Percentiles rank a stretch among this genome's conserved stretches.
Conservation (phyloP, 92 coral and sea anemone species). For the Porites evermanni region DNA sequence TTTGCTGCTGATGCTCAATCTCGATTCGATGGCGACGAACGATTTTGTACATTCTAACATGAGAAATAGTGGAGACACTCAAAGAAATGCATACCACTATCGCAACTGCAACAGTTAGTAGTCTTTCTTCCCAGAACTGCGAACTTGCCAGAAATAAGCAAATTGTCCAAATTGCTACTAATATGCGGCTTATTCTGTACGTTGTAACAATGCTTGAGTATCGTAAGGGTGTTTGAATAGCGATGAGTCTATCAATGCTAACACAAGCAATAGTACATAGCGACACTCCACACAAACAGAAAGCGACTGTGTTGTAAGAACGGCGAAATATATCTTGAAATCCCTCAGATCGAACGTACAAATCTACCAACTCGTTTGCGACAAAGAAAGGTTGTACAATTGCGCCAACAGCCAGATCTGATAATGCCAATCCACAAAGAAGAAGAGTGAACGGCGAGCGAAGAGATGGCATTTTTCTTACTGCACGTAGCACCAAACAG, state of each 20-base stretch:
- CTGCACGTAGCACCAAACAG: slow-evolving; percentile 1
- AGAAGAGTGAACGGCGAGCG: slow-evolving; percentile 15
- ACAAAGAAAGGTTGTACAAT: slow-evolving; percentile 21
- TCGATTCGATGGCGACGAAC: slow-evolving; percentile 14
- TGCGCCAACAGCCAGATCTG: slow-evolving; percentile 23
- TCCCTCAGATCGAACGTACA: neutral
- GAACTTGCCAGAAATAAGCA: slow-evolving; percentile 9
- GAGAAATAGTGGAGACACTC: slow-evolving; percentile 1
- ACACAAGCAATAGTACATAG: slow-evolving; percentile 16
- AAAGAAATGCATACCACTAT: neutral
- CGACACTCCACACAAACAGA: slow-evolving; percentile 19
- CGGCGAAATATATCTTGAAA: neutral
- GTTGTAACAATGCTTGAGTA: slow-evolving; percentile 11
- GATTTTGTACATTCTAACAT: slow-evolving; percentile 9
- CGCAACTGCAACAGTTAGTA: neutral
- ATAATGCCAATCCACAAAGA: slow-evolving; percentile 15
- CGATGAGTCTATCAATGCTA: slow-evolving; percentile 10
- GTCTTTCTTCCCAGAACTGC: slow-evolving; percentile 5
- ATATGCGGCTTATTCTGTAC: neutral
- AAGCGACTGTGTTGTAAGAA: neutral
- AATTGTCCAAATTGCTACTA: neutral
- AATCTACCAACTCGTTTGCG: neutral
- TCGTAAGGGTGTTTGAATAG: slow-evolving; percentile 1
- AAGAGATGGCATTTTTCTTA: slow-evolving; percentile 7
- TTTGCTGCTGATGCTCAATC: slow-evolving; percentile 15